A percentile compares a stretch with the other conserved stretches of the same genome.
Evolutionary conservation across 2,797 vertebrate species (phyloP).

Genomic region (Rhinichthys osculus): DNA sequence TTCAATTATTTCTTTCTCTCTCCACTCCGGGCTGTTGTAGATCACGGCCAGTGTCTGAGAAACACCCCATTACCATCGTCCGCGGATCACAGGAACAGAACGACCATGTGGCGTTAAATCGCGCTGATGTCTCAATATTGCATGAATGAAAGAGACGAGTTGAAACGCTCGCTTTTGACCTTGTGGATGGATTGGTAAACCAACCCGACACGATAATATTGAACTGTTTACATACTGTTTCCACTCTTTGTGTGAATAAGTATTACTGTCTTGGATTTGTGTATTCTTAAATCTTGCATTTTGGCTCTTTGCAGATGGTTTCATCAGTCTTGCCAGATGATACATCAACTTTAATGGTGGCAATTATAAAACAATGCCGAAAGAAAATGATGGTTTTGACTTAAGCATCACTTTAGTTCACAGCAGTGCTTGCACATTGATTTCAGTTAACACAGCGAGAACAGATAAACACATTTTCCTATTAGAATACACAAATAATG

Average conservation of each 20-base stretch:
- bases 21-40: not conserved
- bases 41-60: constrained; percentile 21
- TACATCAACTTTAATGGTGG: constrained; percentile 24
- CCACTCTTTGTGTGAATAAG: not conserved
- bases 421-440: constrained; percentile 46
- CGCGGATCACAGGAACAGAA: constrained; percentile 7
- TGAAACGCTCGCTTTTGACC: not conserved
- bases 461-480: constrained; percentile 50
- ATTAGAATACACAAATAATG: constrained; percentile 49
- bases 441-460: constrained; percentile 52
- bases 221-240: not conserved
- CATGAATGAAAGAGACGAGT: not conserved
- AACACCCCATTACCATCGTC: constrained; percentile 24
- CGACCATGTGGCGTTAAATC: not conserved
- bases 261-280: not conserved
- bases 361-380: constrained; percentile 36
- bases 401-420: constrained; percentile 34
- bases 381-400: not conserved
- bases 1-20: constrained; percentile 49
- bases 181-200: not conserved
- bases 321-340: constrained; percentile 34
- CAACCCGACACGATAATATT: too few species aligned
- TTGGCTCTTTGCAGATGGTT: not conserved
- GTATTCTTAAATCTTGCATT: not conserved
- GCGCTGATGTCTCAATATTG: not conserved